These are phyloP conservation scores for Himalopsyche tibetana DNA, from an alignment of 2,888 invertebrate genomes.

Conservation along the genomic window DNA sequence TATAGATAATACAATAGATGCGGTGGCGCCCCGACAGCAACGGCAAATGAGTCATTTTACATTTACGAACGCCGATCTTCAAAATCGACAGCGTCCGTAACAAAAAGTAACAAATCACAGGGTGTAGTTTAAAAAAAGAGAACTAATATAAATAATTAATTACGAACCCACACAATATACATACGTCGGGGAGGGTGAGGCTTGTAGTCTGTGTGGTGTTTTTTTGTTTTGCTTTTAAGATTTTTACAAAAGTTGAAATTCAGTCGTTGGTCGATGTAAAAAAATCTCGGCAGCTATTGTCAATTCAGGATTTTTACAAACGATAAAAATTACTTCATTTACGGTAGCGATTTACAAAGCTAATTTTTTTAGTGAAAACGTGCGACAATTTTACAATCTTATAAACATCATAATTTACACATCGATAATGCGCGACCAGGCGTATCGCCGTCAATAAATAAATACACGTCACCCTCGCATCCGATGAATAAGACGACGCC, in stretches of 20 bases:
- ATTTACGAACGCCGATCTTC: neutral
- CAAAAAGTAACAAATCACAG: constrained; percentile 62
- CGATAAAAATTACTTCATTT: neutral
- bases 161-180: neutral
- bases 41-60: neutral
- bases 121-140: constrained; percentile 51
- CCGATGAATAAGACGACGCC: no score
- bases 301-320: constrained; percentile 36
- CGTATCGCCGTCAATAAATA: no score
- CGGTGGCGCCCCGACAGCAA: neutral
- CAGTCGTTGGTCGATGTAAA: constrained; percentile 32
- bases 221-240: neutral
- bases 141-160: constrained; percentile 48
- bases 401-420: constrained; percentile 5
- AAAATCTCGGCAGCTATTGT: constrained; percentile 38
- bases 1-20: constrained; percentile 32
- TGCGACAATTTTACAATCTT: neutral
- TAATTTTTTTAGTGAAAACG: neutral
- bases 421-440: no score
- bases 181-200: neutral
- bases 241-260: constrained; percentile 45
- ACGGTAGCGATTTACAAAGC: constrained; percentile 5
- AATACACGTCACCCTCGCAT: no score
- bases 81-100: constrained; percentile 23
- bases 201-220: neutral